A percentile compares a stretch with the other conserved stretches of the same genome.
phyloP scores from a whole-genome alignment of 2,888 invertebrate genomes.

The Imbricaverruca yamaguchii region DNA sequence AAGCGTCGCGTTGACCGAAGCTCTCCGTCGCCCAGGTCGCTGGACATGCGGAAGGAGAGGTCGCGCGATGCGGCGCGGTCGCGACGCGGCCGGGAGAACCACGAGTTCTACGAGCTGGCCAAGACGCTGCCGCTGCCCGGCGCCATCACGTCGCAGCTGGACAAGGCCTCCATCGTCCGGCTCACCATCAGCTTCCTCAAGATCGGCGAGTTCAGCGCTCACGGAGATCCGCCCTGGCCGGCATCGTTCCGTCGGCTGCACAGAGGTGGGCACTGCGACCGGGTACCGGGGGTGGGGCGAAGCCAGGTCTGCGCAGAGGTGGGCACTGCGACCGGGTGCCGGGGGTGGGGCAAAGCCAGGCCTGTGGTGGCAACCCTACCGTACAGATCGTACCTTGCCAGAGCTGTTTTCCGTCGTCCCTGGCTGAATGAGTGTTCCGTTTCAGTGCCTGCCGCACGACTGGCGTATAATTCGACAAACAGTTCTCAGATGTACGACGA shows the following conservation, averaged over 20 bases:
- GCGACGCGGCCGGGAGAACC: slow-evolving; percentile 87
- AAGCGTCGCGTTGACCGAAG: too few species aligned
- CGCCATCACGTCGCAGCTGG: slow-evolving; percentile 82
- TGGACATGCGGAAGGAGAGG: slow-evolving; percentile 87
- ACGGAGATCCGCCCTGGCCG: slow-evolving; percentile 90
- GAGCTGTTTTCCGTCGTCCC: too few species aligned
- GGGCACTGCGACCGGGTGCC: too few species aligned
- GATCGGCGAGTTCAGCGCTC: slow-evolving; percentile 85
- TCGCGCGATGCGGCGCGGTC: slow-evolving; percentile 87
- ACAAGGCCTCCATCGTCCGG: slow-evolving; percentile 92
- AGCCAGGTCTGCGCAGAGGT: too few species aligned
- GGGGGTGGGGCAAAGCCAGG: too few species aligned
- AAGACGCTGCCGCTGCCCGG: slow-evolving; percentile 82
- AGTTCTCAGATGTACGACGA: slow-evolving; percentile 88
- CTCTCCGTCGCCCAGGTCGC: background rate
- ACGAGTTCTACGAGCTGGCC: slow-evolving; percentile 91
- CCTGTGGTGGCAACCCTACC: too few species aligned
- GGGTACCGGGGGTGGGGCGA: too few species aligned
- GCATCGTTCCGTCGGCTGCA: slow-evolving; percentile 55
- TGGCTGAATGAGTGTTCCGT: background rate
- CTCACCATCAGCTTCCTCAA: slow-evolving; percentile 93
- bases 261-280: background rate
- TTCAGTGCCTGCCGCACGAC: background rate
- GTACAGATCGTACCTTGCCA: too few species aligned
- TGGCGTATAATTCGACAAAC: slow-evolving; percentile 27